phyloP scores from a whole-genome alignment of 2,797 vertebrate genomes.

The Erpetoichthys calabaricus region DNA sequence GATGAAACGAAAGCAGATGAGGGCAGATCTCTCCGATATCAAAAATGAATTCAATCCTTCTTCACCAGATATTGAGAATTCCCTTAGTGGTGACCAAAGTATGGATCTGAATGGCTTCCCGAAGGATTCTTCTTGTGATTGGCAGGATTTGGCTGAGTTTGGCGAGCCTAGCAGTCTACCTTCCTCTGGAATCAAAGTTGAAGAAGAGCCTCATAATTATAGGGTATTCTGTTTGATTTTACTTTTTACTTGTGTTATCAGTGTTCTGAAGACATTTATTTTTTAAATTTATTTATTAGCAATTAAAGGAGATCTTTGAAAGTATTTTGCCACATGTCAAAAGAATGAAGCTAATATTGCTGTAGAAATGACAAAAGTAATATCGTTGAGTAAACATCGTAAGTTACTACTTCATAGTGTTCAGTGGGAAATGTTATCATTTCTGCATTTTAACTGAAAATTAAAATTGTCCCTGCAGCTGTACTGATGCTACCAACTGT shows the following conservation, averaged over 20 bases:
- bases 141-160: slow-evolving; percentile 71
- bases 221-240: slow-evolving; percentile 48
- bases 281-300: too few species aligned
- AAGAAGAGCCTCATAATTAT: slow-evolving; percentile 64
- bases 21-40: slow-evolving; percentile 64
- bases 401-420: too few species aligned
- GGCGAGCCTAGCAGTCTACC: slow-evolving; percentile 55
- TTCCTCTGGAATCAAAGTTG: slow-evolving; percentile 68
- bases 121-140: slow-evolving; percentile 70
- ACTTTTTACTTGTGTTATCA: background rate
- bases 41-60: slow-evolving; percentile 70
- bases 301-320: too few species aligned
- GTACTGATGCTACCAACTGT: too few species aligned
- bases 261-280: too few species aligned
- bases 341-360: too few species aligned
- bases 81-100: slow-evolving; percentile 67
- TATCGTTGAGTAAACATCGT: too few species aligned
- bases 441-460: too few species aligned
- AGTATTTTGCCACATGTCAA: too few species aligned
- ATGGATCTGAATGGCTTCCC: slow-evolving; percentile 67
- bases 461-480: too few species aligned
- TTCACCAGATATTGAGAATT: slow-evolving; percentile 69
- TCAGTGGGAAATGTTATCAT: too few species aligned
- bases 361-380: too few species aligned
- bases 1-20: slow-evolving; percentile 79